Evolutionary conservation across 2,797 vertebrate genomes (phyloP).

Genomic region (Takifugu rubripes): DNA sequence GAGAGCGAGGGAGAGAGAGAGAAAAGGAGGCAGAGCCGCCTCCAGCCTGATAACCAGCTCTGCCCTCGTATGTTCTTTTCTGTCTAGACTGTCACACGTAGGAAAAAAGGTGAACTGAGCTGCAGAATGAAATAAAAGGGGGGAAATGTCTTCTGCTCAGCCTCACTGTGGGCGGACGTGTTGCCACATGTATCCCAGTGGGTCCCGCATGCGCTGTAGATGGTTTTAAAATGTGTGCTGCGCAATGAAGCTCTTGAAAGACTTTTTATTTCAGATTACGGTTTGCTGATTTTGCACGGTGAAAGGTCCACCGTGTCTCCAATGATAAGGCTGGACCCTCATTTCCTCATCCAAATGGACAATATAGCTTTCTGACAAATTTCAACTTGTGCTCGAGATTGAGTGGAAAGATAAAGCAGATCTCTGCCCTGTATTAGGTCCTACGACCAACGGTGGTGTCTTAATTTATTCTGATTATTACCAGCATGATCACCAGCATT

Average conservation of each 20-base stretch:
- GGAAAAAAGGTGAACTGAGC: constrained; percentile 33
- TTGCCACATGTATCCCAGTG: constrained; percentile 54
- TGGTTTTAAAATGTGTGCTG: constrained; percentile 59
- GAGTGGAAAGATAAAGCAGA: too few species aligned
- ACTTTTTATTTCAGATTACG: constrained; percentile 25
- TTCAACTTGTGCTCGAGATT: too few species aligned
- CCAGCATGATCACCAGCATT: too few species aligned
- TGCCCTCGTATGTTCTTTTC: constrained; percentile 32
- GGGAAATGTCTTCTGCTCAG: constrained; percentile 40
- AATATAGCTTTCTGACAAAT: too few species aligned
- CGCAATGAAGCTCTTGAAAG: constrained; percentile 37
- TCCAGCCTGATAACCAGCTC: constrained; percentile 48
- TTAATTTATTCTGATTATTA: too few species aligned
- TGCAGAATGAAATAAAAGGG: constrained; percentile 11
- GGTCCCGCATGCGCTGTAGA: constrained; percentile 40
- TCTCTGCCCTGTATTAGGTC: too few species aligned
- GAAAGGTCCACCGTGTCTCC: constrained; percentile 1
- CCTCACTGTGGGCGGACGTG: constrained; percentile 22
- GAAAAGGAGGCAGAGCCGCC: constrained; percentile 30
- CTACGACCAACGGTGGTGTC: too few species aligned
- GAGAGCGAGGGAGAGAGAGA: not conserved
- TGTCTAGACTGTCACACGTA: constrained; percentile 55
- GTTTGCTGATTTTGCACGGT: constrained; percentile 38
- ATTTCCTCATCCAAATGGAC: too few species aligned
- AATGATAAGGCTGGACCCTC: not conserved